These are phyloP conservation scores for Anhinga rufa DNA, from an alignment of 2,113 vertebrate species.

Conservation along the genomic window DNA sequence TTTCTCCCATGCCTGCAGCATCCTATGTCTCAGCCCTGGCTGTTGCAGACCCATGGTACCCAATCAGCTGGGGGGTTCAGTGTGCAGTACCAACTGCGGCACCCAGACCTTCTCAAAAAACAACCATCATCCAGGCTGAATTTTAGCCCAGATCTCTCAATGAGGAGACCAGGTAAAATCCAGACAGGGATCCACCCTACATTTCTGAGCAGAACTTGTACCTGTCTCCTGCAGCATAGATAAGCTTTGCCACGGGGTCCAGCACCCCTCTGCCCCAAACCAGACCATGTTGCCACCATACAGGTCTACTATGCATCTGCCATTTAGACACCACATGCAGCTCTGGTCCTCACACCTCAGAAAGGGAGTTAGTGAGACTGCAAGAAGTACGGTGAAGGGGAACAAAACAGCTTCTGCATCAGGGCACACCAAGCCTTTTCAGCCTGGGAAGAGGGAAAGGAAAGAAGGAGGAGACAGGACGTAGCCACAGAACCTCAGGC, in stretches of 20 bases:
- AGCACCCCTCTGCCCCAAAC: background rate
- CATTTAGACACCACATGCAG: background rate
- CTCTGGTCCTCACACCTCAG: background rate
- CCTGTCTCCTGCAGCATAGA: background rate
- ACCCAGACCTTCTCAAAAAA: background rate
- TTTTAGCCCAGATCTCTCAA: background rate
- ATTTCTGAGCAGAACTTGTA: background rate
- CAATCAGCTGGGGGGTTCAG: background rate
- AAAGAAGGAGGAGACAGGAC: background rate
- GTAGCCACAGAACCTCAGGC: background rate
- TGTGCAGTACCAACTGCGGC: background rate
- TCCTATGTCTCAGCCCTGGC: background rate
- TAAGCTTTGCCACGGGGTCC: background rate
- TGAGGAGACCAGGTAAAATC: background rate
- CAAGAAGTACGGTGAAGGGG: background rate
- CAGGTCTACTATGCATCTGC: background rate
- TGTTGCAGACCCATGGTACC: fast-evolving
- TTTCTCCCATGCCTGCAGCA: background rate
- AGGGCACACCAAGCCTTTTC: background rate
- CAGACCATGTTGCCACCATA: fast-evolving
- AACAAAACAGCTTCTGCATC: background rate
- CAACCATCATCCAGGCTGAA: background rate
- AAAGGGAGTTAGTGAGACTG: background rate
- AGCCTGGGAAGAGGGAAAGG: background rate
- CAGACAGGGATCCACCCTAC: background rate